Evolutionary conservation across 2,888 invertebrate species (phyloP).

Genomic region (Agrotis clavis): DNA sequence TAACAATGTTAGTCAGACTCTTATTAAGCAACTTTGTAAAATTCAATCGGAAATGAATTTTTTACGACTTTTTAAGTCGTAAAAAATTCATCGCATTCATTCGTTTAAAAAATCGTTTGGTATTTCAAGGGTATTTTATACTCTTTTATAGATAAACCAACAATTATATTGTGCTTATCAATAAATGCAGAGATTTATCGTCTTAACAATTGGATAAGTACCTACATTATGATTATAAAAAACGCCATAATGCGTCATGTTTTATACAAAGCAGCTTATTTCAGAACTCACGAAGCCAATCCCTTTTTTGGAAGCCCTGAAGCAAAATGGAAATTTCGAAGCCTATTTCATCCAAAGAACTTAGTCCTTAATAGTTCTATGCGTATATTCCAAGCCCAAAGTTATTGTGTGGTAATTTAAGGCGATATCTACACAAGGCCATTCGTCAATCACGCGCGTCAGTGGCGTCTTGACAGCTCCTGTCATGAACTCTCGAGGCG

Average conservation of each 20-base stretch:
- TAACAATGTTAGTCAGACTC: slow-evolving; percentile 31
- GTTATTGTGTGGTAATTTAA: slow-evolving; percentile 48
- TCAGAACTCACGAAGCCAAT: too few relatives aligned
- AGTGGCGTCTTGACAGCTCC: slow-evolving; percentile 67
- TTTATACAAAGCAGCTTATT: too few relatives aligned
- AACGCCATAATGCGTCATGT: too few relatives aligned
- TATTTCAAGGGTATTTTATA: neutral
- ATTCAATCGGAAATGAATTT: slow-evolving; percentile 21
- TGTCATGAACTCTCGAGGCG: slow-evolving; percentile 70
- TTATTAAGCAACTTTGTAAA: slow-evolving; percentile 13
- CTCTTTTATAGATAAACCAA: too few relatives aligned
- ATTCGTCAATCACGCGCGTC: slow-evolving; percentile 74
- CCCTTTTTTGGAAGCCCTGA: too few relatives aligned
- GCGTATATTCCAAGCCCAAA: neutral
- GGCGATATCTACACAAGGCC: slow-evolving; percentile 56
- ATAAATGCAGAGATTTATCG: neutral
- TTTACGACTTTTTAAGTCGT: slow-evolving; percentile 24
- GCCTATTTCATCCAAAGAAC: neutral
- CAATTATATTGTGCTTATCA: neutral
- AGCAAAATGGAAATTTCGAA: neutral
- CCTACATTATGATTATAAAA: too few relatives aligned
- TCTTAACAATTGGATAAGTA: too few relatives aligned
- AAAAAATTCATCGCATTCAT: too few relatives aligned
- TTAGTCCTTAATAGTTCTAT: neutral
- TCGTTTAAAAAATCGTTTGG: slow-evolving; percentile 6